These are phyloP conservation scores for Pasiphila rectangulata DNA, from an alignment of 2,888 invertebrate species.

Conservation along the genomic window DNA sequence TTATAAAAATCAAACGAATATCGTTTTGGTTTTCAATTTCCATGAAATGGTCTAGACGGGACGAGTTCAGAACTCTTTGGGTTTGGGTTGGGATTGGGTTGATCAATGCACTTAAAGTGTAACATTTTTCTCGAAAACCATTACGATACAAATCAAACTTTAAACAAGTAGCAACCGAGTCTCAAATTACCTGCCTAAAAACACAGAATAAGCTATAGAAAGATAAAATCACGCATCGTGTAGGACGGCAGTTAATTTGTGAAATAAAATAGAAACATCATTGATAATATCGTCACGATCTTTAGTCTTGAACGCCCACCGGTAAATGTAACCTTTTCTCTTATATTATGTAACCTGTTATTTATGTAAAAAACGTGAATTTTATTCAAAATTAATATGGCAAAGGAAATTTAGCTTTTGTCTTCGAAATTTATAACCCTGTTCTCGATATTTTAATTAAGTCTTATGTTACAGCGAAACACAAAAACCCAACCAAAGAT, in stretches of 20 bases:
- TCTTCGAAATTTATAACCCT: conserved; percentile 17
- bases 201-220: conserved; percentile 25
- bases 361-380: conserved; percentile 5
- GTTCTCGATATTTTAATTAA: background rate
- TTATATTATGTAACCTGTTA: conserved; percentile 19
- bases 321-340: conserved; percentile 12
- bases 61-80: no score
- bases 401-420: conserved; percentile 15
- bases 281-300: conserved; percentile 26
- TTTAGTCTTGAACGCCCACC: conserved; percentile 23
- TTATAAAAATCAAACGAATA: no score
- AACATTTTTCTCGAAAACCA: conserved; percentile 2
- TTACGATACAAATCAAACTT: conserved; percentile 9
- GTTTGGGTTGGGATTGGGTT: background rate
- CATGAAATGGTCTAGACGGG: no score
- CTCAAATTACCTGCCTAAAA: conserved; percentile 27
- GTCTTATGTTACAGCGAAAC: background rate
- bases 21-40: no score
- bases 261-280: conserved; percentile 30
- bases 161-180: conserved; percentile 18
- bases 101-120: background rate
- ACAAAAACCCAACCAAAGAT: background rate
- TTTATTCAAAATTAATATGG: conserved; percentile 13
- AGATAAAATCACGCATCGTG: conserved; percentile 30
- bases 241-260: conserved; percentile 33